phyloP scores from a whole-genome alignment of 2,797 vertebrate species.

The Lagorchestes hirsutus region DNA sequence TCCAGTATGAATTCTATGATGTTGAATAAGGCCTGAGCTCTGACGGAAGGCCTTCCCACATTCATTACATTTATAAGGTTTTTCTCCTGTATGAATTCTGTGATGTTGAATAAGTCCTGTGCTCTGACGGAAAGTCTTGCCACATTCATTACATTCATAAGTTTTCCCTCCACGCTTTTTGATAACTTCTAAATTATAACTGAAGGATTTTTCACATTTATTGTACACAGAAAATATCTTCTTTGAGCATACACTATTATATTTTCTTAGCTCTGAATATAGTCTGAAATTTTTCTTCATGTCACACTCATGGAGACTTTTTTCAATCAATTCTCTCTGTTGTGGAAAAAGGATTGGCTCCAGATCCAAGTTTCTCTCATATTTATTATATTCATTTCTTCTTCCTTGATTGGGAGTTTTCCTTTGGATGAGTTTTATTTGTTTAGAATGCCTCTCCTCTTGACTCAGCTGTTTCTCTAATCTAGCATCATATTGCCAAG shows the following conservation, averaged over 20 bases:
- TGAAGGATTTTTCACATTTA: constrained; percentile 55
- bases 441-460: background rate
- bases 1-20: constrained; percentile 74
- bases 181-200: constrained; percentile 54
- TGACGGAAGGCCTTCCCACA: constrained; percentile 73
- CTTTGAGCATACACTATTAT: background rate
- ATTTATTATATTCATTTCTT: background rate
- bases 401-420: background rate
- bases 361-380: background rate
- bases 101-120: constrained; percentile 70
- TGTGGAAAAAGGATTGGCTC: background rate
- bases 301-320: background rate
- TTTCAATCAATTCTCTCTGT: background rate
- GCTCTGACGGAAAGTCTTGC: constrained; percentile 69
- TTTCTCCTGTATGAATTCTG: constrained; percentile 77
- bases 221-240: constrained; percentile 20
- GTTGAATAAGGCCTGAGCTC: constrained; percentile 71
- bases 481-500: background rate
- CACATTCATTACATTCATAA: constrained; percentile 60
- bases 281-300: constrained; percentile 55
- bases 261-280: background rate
- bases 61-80: constrained; percentile 72
- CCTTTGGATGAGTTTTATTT: background rate
- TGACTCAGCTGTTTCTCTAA: background rate
- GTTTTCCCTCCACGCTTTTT: constrained; percentile 58